Base-by-base conservation (phyloP, 2,797 vertebrate genomes). In the Kryptolebias ocellatus region DNA sequence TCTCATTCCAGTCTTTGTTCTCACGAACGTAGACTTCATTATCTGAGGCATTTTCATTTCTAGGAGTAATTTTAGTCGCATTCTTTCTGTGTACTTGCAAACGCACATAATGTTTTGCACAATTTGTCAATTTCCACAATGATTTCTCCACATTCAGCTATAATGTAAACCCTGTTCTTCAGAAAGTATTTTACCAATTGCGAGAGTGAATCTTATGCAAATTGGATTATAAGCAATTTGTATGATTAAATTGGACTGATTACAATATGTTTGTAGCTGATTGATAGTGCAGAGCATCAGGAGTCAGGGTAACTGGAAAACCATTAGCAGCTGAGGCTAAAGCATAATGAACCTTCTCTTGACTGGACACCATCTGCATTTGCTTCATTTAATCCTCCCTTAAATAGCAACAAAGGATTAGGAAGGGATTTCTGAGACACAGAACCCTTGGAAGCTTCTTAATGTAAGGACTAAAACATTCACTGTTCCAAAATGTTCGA, bases 391-490 rank as follows among this genome's bases (percentile, higher is more conserved):
- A 94, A 93, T 90, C 89, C 86, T 80, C 85, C 90, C 78, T 92
- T 89, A 94, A 94, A 93, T 92, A 91, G 92, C 85, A 89, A 86
- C 83, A 86, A 86, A 82, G 80, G 90, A 89, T 93, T 90, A 92
- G 79, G 77, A 74, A 82, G 76, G 90, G 93, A 93, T 92, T 91
- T 92, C 77, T 62, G 79, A 85, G 86, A 88, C 85, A 83, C 85
- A 81, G 76, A 90, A 80, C 79, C 87, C 64, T 79, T 58, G 74
- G 83, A 90, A 86, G 87, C 83, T 64, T 82, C 78, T 90, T 90
- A 90, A 82, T 87, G 83, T 85, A 83, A 80, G 47, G 62, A 84
- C 73, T 74, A 70, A 88, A 90, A 85, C 81, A 62, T 66, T 78
- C 81, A 85, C 88, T 90, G 73, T 89, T 86, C 71, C 76, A 84